phyloP scores from a whole-genome alignment of 1,140 invertebrate species.

The Parasteatoda tepidariorum region DNA sequence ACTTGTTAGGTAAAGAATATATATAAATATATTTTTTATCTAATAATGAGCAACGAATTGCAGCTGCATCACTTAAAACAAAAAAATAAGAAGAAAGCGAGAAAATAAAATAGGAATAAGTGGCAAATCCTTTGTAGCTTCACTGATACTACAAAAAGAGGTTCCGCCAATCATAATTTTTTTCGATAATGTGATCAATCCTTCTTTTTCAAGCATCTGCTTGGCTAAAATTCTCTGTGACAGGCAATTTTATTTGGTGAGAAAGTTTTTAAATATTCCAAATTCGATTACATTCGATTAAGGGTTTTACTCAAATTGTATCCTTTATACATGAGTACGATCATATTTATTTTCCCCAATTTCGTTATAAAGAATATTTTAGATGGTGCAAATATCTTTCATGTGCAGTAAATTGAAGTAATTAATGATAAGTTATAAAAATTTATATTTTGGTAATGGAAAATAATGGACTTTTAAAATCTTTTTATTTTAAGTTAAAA shows the following conservation, averaged over 20 bases:
- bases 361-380: too few species aligned
- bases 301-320: too few species aligned
- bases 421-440: too few species aligned
- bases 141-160: background rate
- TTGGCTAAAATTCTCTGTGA: background rate
- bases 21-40: too few species aligned
- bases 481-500: too few species aligned
- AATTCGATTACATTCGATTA: background rate
- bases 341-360: too few species aligned
- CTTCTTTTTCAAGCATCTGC: background rate
- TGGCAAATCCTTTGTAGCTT: slow-evolving; percentile 44
- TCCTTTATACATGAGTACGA: too few species aligned
- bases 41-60: slow-evolving; percentile 47
- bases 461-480: too few species aligned
- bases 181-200: slow-evolving; percentile 23
- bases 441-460: too few species aligned
- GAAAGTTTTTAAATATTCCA: background rate
- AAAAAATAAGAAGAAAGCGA: background rate
- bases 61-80: slow-evolving; percentile 31
- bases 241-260: background rate
- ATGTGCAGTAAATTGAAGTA: too few species aligned
- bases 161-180: background rate
- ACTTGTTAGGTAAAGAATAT: slow-evolving; percentile 51
- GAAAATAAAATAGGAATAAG: slow-evolving; percentile 16
- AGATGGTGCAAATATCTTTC: too few species aligned